A percentile compares a stretch with the other conserved stretches of the same genome.
Conservation (phyloP, 2,113 vertebrate genomes). For the Tilapia sparmanii region DNA sequence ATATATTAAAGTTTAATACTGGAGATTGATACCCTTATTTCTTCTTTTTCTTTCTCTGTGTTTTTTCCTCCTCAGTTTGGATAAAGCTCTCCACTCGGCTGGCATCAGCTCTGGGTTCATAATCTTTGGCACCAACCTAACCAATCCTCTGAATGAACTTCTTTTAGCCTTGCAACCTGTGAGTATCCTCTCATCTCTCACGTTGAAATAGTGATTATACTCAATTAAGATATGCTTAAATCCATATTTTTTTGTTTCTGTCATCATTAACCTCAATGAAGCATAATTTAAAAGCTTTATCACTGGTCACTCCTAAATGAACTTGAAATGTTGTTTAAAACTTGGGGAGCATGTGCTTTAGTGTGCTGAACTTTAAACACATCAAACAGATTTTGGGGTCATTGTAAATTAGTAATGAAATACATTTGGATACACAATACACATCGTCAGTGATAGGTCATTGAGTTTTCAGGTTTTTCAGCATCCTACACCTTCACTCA, state of each 20-base stretch:
- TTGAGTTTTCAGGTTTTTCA: background rate
- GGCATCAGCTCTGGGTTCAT: slow-evolving; percentile 93
- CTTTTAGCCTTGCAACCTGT: slow-evolving; percentile 90
- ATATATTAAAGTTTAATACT: background rate
- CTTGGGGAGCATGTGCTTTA: background rate
- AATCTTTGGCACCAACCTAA: slow-evolving; percentile 93
- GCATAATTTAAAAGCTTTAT: background rate
- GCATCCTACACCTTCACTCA: background rate
- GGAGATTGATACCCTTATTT: background rate
- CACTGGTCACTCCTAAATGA: background rate
- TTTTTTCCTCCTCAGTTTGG: slow-evolving; percentile 50
- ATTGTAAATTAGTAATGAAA: background rate
- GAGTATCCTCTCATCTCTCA: slow-evolving; percentile 64
- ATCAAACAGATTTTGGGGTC: background rate
- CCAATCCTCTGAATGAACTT: slow-evolving; percentile 95
- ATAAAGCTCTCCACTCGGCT: slow-evolving; percentile 89
- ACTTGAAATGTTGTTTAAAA: background rate
- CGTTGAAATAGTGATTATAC: slow-evolving; percentile 8
- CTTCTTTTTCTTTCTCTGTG: background rate
- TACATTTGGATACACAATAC: background rate
- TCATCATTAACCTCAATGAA: slow-evolving; percentile 16
- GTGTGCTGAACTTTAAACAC: background rate
- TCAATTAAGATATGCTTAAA: slow-evolving; percentile 32
- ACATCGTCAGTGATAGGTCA: background rate
- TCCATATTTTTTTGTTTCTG: slow-evolving; percentile 11